These are phyloP conservation scores for Neoniphon sammara DNA, from an alignment of 2,797 vertebrate genomes.

Conservation along the genomic window DNA sequence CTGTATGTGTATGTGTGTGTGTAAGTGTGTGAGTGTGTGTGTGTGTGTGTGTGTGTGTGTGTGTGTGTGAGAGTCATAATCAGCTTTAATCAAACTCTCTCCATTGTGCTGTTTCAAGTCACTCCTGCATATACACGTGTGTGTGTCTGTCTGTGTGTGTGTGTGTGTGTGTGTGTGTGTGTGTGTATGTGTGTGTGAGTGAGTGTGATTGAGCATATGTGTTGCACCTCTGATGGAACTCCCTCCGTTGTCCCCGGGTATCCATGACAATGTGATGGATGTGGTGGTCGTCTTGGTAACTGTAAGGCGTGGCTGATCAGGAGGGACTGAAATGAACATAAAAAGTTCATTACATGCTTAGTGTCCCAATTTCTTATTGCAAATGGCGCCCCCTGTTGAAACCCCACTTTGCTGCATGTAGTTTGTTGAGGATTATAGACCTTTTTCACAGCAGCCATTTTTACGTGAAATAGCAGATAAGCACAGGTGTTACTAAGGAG, in stretches of 20 bases:
- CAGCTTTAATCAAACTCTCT: constrained; percentile 1
- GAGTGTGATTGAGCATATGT: constrained; percentile 14
- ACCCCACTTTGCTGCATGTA: background rate
- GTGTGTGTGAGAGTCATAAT: constrained; percentile 12
- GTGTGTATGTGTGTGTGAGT: constrained; percentile 8
- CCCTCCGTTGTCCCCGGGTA: constrained; percentile 97
- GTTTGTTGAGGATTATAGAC: background rate
- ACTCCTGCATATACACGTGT: too few relatives aligned
- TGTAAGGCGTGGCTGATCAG: constrained; percentile 97
- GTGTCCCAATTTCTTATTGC: background rate
- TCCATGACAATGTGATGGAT: constrained; percentile 98
- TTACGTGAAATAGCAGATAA: too few relatives aligned
- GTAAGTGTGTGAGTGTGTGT: constrained; percentile 1
- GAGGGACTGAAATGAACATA: constrained; percentile 86
- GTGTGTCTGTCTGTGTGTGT: background rate
- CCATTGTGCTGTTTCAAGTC: background rate
- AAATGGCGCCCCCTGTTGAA: background rate
- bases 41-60: background rate
- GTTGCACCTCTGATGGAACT: constrained; percentile 95
- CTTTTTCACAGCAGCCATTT: too few relatives aligned
- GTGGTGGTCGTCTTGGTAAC: constrained; percentile 99
- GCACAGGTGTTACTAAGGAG: too few relatives aligned
- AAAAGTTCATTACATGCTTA: constrained; percentile 22
- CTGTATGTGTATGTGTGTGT: constrained; percentile 10
- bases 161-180: background rate